A percentile compares a stretch with the other conserved stretches of the same genome.
These are phyloP conservation scores for Glandiceps talaboti DNA, from an alignment of 53 echinoderm and acorn worm species.

Conservation along the genomic window DNA sequence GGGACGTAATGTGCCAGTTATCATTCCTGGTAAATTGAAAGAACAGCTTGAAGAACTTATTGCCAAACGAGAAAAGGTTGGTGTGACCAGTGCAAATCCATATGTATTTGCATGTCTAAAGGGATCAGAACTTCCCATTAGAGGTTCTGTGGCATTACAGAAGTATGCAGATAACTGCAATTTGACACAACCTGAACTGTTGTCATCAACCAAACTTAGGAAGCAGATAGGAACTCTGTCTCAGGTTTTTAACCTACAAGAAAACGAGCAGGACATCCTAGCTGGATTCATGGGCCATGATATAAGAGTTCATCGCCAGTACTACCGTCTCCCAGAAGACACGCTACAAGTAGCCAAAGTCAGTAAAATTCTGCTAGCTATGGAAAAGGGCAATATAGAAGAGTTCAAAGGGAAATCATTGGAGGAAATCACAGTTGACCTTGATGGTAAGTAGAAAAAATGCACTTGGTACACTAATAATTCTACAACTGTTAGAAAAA, in stretches of 20 bases:
- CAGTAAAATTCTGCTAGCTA: constrained; percentile 42
- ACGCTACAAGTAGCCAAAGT: constrained; percentile 57
- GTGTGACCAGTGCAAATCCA: not conserved
- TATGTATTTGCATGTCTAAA: not conserved
- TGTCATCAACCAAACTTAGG: constrained; percentile 44
- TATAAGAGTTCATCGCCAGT: constrained; percentile 37
- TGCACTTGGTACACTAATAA: no score
- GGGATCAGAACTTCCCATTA: not conserved
- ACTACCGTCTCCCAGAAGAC: constrained; percentile 48
- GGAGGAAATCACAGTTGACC: not conserved
- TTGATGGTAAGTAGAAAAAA: not conserved
- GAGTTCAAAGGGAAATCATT: not conserved
- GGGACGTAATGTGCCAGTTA: constrained; percentile 51
- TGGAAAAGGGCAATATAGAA: constrained; percentile 36
- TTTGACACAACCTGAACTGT: constrained; percentile 44
- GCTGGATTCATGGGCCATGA: constrained; percentile 56
- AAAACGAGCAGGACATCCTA: constrained; percentile 54
- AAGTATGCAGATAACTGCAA: constrained; percentile 42
- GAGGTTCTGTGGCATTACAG: not conserved
- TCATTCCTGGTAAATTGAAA: constrained; percentile 38
- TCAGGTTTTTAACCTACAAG: constrained; percentile 49
- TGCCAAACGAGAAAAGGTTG: constrained; percentile 37
- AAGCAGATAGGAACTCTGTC: constrained; percentile 63
- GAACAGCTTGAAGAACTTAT: constrained; percentile 30
- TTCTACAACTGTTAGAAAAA: no score